Conservation (phyloP, 2,113 vertebrate genomes). For the Narcine bancroftii region DNA sequence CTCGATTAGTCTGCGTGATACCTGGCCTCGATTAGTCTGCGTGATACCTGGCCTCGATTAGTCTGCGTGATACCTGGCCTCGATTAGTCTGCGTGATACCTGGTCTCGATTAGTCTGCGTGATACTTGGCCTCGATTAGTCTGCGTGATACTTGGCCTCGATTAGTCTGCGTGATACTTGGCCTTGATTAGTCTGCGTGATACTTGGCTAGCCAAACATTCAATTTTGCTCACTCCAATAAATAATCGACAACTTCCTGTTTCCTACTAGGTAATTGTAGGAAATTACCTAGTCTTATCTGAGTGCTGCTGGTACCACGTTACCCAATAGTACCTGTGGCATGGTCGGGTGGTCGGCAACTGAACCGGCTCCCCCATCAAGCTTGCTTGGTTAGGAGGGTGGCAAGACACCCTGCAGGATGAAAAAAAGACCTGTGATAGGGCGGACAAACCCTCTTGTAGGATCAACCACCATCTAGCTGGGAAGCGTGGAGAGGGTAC, state of each 20-base stretch:
- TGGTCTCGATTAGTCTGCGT: neutral
- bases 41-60: neutral
- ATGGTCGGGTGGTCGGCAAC: too few relatives aligned
- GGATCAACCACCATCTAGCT: too few relatives aligned
- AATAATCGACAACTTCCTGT: neutral
- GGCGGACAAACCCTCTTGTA: too few relatives aligned
- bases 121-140: neutral
- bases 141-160: neutral
- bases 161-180: neutral
- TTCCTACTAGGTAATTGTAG: neutral
- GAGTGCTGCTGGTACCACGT: too few relatives aligned
- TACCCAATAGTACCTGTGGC: too few relatives aligned
- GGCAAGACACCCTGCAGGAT: too few relatives aligned
- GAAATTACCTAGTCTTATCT: too few relatives aligned
- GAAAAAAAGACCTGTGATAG: too few relatives aligned
- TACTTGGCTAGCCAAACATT: conserved; percentile 22
- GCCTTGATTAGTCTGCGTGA: neutral
- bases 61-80: neutral
- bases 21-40: neutral
- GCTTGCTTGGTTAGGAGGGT: too few relatives aligned
- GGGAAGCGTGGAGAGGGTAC: too few relatives aligned
- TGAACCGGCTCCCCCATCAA: too few relatives aligned
- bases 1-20: neutral
- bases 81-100: neutral
- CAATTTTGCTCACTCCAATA: conserved; percentile 22